Percentiles rank a stretch among this genome's conserved stretches.
These are phyloP conservation scores for Diachasma alloeum DNA, from an alignment of 1,140 invertebrate genomes.

Conservation along the genomic window DNA sequence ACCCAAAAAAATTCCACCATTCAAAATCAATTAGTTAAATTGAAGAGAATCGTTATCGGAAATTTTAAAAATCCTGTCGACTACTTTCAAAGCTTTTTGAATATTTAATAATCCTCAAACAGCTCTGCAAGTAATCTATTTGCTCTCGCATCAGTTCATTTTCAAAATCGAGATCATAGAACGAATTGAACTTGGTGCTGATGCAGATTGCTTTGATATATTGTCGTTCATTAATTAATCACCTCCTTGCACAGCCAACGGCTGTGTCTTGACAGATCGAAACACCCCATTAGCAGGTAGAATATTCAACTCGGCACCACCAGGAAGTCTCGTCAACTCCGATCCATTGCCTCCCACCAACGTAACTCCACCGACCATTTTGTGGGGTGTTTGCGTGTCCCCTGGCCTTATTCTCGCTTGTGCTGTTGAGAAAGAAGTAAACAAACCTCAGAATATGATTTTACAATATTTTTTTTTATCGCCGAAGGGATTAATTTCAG, in stretches of 20 bases:
- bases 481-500: no score
- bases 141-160: slow-evolving; percentile 40
- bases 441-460: not conserved
- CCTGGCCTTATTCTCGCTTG: slow-evolving; percentile 60
- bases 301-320: slow-evolving; percentile 63
- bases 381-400: slow-evolving; percentile 58
- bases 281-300: slow-evolving; percentile 61
- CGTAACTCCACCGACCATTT: slow-evolving; percentile 62
- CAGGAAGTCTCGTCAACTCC: slow-evolving; percentile 58
- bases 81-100: slow-evolving; percentile 40
- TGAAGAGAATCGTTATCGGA: no score
- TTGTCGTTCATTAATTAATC: slow-evolving; percentile 30
- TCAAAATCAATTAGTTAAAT: not conserved
- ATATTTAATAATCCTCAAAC: not conserved
- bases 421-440: slow-evolving; percentile 41
- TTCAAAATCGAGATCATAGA: slow-evolving; percentile 34
- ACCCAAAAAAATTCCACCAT: no score
- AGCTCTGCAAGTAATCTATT: slow-evolving; percentile 38
- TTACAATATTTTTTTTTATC: no score
- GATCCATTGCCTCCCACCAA: slow-evolving; percentile 59
- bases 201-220: not conserved
- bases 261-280: slow-evolving; percentile 52
- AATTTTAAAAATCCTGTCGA: slow-evolving; percentile 29
- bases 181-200: slow-evolving; percentile 35
- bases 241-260: slow-evolving; percentile 56